Conservation (phyloP, 2,888 invertebrate species). For the Alcis repandata region DNA sequence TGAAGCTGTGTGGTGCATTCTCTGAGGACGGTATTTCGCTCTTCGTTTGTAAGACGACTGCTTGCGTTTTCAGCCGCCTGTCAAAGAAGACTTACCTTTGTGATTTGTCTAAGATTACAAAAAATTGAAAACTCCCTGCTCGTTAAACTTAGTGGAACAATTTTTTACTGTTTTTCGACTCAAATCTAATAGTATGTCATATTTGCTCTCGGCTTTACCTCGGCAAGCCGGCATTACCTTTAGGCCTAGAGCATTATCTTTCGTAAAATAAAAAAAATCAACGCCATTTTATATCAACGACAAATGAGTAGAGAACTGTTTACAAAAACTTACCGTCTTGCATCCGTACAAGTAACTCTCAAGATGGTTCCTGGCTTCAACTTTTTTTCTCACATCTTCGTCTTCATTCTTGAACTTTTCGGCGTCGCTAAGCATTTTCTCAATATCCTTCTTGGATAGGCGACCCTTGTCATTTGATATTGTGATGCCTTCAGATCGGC, state of each 20-base stretch:
- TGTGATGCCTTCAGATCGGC: conserved; percentile 92
- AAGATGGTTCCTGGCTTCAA: conserved; percentile 91
- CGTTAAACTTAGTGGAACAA: too few species aligned
- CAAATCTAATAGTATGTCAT: too few species aligned
- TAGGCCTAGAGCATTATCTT: too few species aligned
- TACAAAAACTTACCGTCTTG: conserved; percentile 68
- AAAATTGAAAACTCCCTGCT: background rate
- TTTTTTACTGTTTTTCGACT: too few species aligned
- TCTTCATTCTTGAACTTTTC: conserved; percentile 93
- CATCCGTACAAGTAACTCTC: conserved; percentile 91
- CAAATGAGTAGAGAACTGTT: too few species aligned
- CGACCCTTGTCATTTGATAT: conserved; percentile 96
- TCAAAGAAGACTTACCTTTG: conserved; percentile 7
- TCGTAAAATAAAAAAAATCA: too few species aligned
- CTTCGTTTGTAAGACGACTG: conserved; percentile 89
- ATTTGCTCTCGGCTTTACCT: too few species aligned
- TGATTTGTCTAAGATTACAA: background rate
- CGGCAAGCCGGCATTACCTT: too few species aligned
- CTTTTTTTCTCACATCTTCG: conserved; percentile 89
- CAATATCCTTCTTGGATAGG: conserved; percentile 94
- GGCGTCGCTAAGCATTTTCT: conserved; percentile 93
- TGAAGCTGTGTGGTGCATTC: conserved; percentile 90
- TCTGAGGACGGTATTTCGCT: conserved; percentile 89
- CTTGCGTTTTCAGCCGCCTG: conserved; percentile 89
- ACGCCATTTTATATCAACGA: too few species aligned